A percentile compares a stretch with the other conserved stretches of the same genome.
These are phyloP conservation scores for Phyllostomus hastatus DNA, from an alignment of 2,113 vertebrate species.

Conservation along the genomic window DNA sequence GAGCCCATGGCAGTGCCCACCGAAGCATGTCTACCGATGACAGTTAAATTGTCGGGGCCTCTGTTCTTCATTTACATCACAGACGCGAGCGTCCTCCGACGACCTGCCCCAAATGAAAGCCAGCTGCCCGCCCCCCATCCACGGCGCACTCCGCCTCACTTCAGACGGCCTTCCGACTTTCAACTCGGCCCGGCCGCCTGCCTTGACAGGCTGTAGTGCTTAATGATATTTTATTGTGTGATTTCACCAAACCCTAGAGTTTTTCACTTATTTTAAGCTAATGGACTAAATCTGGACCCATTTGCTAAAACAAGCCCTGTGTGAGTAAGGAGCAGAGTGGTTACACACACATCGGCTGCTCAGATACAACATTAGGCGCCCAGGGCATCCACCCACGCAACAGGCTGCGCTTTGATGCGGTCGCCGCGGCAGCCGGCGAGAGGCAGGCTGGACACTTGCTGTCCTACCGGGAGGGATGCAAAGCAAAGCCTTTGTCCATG, in stretches of 20 bases:
- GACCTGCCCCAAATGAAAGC: slow-evolving; percentile 88
- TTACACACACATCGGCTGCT: slow-evolving; percentile 78
- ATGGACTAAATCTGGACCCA: slow-evolving; percentile 84
- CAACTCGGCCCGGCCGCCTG: slow-evolving; percentile 82
- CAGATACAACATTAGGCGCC: slow-evolving; percentile 77
- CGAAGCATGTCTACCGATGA: slow-evolving; percentile 88
- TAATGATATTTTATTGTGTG: slow-evolving; percentile 86
- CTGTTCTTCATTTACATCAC: slow-evolving; percentile 92
- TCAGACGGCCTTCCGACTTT: slow-evolving; percentile 81
- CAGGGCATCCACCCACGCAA: slow-evolving; percentile 49
- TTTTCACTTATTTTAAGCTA: slow-evolving; percentile 81
- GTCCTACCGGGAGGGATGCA: not conserved
- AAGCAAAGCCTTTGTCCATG: not conserved
- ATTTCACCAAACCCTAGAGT: slow-evolving; percentile 82
- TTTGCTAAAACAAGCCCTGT: slow-evolving; percentile 82
- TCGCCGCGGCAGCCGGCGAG: not conserved
- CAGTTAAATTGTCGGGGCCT: slow-evolving; percentile 90
- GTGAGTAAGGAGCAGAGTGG: slow-evolving; percentile 77
- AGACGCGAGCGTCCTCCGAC: slow-evolving; percentile 85
- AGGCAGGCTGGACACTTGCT: slow-evolving; percentile 60
- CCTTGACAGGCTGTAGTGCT: slow-evolving; percentile 81
- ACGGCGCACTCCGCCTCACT: slow-evolving; percentile 83
- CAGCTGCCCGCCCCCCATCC: slow-evolving; percentile 87
- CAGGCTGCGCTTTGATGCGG: slow-evolving; percentile 38
- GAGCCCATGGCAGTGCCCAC: slow-evolving; percentile 79